Evolutionary conservation across 2,888 invertebrate genomes (phyloP), one percentile per base, ranked within the genome.

Genomic region (Lottia scabra): DNA sequence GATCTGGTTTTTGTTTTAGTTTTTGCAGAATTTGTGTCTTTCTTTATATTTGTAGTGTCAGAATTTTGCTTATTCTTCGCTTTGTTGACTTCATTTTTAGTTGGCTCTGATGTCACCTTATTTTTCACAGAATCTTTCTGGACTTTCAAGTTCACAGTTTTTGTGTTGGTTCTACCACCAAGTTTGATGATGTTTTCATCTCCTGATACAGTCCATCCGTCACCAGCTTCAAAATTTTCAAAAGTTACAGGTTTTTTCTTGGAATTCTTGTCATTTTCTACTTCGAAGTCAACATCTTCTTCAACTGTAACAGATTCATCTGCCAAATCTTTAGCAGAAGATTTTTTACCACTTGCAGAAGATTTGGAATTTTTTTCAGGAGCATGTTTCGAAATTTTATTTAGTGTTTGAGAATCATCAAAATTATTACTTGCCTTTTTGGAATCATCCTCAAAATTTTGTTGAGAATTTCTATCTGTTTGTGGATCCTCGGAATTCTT

Each of bases 161-260:
- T 23, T 56, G 19, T 13, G 10, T 19, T 56, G 12, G 2, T 12
- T 19, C 44, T 69, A 72, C 73, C 72, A 44, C 69, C 75, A 46
- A 70, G 63, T 44, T 69, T 74, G 69, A 72, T 70, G 38, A 64
- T 67, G 38, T 46, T 73, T 73, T 72, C 75, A 67, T 56, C 27
- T 63, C 76, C 76, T 65, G 73, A 48, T 73, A 76, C 72, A 46
- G 69, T 72, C 75, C 74, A 75, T 68, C 73, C 73, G 26, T 77
- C 75, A 67, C 77, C 72, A 68, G 73, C 74, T 45, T 76, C 46
- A 76, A 64, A 63, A 16, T 64, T 44, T 45, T 19, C 45, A 71
- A 72, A 68, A 63, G 38, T 38, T 38, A 38, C 38, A 8, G 5
- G 38, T 38, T 10, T 4, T 8, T 8, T 38, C 38, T 38, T 6